Conservation (phyloP, 2,888 invertebrate genomes). For the Caenorhabditis sinica region DNA sequence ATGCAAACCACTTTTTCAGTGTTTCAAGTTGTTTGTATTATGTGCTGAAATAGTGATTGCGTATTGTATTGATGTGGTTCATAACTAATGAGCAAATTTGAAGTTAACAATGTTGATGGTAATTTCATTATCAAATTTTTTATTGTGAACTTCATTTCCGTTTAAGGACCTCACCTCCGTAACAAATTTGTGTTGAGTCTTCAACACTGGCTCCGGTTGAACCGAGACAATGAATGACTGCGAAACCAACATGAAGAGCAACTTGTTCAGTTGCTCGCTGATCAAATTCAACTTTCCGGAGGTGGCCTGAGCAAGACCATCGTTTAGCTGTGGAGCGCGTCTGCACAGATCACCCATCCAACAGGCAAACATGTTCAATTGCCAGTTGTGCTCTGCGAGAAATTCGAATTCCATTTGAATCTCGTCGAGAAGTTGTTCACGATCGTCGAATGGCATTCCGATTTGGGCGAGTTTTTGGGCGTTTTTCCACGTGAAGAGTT, state of each 20-base stretch:
- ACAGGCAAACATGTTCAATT: constrained; percentile 81
- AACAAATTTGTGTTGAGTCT: constrained; percentile 85
- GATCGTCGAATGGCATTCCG: constrained; percentile 82
- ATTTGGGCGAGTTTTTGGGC: constrained; percentile 83
- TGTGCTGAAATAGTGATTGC: no score
- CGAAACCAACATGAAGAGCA: constrained; percentile 83
- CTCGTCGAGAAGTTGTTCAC: constrained; percentile 80
- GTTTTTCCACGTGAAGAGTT: constrained; percentile 83
- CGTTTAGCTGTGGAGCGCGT: constrained; percentile 80
- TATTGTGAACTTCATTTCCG: no score
- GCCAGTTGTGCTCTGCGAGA: constrained; percentile 83
- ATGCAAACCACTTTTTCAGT: no score
- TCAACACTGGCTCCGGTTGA: constrained; percentile 86
- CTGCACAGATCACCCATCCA: constrained; percentile 82
- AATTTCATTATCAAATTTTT: no score
- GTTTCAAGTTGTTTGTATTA: no score
- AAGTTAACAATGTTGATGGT: no score
- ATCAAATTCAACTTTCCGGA: constrained; percentile 62
- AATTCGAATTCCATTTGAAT: constrained; percentile 83
- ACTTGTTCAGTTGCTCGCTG: constrained; percentile 78
- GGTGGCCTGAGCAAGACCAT: constrained; percentile 77
- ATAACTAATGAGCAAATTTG: no score
- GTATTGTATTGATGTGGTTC: no score
- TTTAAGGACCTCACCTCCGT: constrained; percentile 84
- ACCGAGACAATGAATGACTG: constrained; percentile 85